Conservation (phyloP, 1,140 invertebrate genomes). For the Diachasma alloeum region DNA sequence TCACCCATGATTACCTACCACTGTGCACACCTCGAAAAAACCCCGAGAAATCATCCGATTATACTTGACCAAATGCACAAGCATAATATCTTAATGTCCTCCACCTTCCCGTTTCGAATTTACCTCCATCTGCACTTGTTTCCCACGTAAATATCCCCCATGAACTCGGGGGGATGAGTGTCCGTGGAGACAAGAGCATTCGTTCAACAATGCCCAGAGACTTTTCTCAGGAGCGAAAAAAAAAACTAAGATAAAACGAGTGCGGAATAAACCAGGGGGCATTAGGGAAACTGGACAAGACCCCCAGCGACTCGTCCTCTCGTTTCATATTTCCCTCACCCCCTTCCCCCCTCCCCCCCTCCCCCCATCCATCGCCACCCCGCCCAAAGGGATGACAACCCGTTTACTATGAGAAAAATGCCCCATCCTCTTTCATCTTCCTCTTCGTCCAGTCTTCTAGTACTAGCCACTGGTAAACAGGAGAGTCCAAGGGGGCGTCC, state of each 20-base stretch:
- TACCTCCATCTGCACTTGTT: conserved; percentile 41
- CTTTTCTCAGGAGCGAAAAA: conserved; percentile 56
- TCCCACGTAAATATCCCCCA: conserved; percentile 62
- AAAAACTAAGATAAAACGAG: background rate
- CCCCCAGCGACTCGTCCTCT: conserved; percentile 53
- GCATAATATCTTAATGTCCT: conserved; percentile 48
- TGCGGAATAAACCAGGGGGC: conserved; percentile 49
- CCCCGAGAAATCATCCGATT: conserved; percentile 43
- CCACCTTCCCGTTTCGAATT: background rate
- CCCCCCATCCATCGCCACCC: too few relatives aligned
- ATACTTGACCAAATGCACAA: conserved; percentile 55
- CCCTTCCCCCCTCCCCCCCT: too few relatives aligned
- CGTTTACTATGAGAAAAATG: conserved; percentile 56
- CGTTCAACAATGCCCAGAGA: conserved; percentile 30
- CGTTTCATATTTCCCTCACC: conserved; percentile 10
- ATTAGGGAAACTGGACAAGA: conserved; percentile 46
- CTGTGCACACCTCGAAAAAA: too few relatives aligned
- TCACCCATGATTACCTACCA: too few relatives aligned
- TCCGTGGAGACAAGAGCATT: conserved; percentile 21
- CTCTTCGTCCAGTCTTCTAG: background rate
- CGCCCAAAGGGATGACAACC: conserved; percentile 37
- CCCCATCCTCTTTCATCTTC: background rate
- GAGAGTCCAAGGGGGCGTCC: background rate
- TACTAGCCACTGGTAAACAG: background rate
- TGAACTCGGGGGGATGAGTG: conserved; percentile 29